Conservation (phyloP, 2,888 invertebrate species). For the Pemphredon lugubris region DNA sequence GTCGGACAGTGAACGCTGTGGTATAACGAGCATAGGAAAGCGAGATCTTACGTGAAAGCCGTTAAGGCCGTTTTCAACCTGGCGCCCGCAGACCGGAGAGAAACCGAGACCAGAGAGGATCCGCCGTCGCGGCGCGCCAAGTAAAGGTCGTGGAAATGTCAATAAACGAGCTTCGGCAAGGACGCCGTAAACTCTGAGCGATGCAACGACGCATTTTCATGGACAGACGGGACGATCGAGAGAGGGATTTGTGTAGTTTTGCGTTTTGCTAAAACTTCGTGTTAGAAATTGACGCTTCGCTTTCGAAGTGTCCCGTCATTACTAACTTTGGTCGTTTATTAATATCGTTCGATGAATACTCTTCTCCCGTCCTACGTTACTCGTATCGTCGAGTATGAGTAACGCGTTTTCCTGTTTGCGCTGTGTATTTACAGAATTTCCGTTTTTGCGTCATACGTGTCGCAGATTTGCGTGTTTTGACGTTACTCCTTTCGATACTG, state of each 20-base stretch:
- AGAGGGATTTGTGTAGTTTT: too few species aligned
- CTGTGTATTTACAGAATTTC: slow-evolving; percentile 2
- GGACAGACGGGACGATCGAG: slow-evolving; percentile 5
- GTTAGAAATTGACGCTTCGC: too few species aligned
- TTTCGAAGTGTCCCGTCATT: too few species aligned
- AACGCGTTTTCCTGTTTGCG: not conserved
- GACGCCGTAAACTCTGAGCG: slow-evolving; percentile 39
- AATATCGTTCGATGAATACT: slow-evolving; percentile 8
- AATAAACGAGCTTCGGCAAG: slow-evolving; percentile 62
- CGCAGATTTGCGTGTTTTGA: too few species aligned
- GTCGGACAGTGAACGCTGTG: slow-evolving; percentile 19
- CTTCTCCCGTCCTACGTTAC: not conserved
- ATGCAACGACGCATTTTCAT: slow-evolving; percentile 47
- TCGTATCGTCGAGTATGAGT: slow-evolving; percentile 7
- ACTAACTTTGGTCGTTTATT: not conserved
- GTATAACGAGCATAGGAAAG: slow-evolving; percentile 54
- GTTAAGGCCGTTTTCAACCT: slow-evolving; percentile 61
- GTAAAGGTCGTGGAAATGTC: slow-evolving; percentile 70
- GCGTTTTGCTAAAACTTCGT: too few species aligned
- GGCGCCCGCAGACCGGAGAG: slow-evolving; percentile 48
- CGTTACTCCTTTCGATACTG: not conserved
- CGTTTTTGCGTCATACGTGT: not conserved
- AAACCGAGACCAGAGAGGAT: slow-evolving; percentile 54
- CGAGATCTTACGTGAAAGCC: slow-evolving; percentile 66
- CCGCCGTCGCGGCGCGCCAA: slow-evolving; percentile 39